Base-by-base conservation (phyloP, 1,140 invertebrate genomes). In the Magallana angulata region DNA sequence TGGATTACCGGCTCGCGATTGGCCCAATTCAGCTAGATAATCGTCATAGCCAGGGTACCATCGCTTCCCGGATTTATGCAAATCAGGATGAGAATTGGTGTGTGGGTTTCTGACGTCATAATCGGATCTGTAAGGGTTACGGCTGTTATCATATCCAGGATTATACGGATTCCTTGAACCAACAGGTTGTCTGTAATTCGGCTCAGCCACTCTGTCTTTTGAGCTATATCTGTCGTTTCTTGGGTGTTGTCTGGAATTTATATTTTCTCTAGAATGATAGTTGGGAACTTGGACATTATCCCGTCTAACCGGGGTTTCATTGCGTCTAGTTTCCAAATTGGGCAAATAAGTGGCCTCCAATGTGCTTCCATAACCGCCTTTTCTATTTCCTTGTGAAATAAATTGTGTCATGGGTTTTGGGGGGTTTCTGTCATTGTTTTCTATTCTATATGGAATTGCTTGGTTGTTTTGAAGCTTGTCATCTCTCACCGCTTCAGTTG, bases 21-120 rank as follows among this genome's bases (percentile, higher is more conserved):
- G 18, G 24, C 68, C 9, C 8, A 76, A 24, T 8, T 30, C 68
- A 3, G 68, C 18, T 12, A 76, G 0, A 76, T 76, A 76, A 4
- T 76, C 24, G 11, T 76, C 68, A 36, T 76, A 76, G 9, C 68
- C 68, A 30, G 68, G 68, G 12, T 76, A 76, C 68, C 68, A 76
- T 30, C 68, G 18, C 14, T 30, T 24, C 12, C 68, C 68, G 36
- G 11, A 30, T 1, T 76, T 6, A 30, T 24, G 24, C 36, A 24
- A 24, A 76, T 76, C 24, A 30, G 24, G 24, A 7, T 30, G 18
- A 12, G 68, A 9, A 30, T 11, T 76, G 68, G 24, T 30, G 1
- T 76, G 68, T 36, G 18, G 24, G 8, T 36, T 76, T 18, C 14
- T 30, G 24, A 30, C 24, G 1, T 30, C 18, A 76, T 36, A 30